Evolutionary conservation across 2,113 vertebrate species (phyloP).

Genomic region (Microtus montanus): DNA sequence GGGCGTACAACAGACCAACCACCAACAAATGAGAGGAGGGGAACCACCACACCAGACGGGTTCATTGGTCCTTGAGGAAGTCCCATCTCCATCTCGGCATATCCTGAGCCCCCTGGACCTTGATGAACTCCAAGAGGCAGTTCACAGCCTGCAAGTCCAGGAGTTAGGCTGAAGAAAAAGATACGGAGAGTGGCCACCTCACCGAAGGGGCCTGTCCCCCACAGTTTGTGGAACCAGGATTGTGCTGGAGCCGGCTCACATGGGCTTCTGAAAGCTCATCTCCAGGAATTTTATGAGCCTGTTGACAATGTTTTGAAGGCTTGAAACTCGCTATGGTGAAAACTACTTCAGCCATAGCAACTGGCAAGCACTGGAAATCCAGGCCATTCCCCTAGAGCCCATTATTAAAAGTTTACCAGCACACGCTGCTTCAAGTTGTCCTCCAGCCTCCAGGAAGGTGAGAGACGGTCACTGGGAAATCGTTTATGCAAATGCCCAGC

Average conservation of each 20-base stretch:
- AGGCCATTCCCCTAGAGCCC: not conserved
- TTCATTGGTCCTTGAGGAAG: not conserved
- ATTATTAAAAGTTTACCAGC: not conserved
- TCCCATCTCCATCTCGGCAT: not conserved
- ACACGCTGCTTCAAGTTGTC: not conserved
- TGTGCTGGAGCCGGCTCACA: not conserved
- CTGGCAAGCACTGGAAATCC: not conserved
- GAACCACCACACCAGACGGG: not conserved
- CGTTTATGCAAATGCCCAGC: not conserved
- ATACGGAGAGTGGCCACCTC: not conserved
- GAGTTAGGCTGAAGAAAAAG: not conserved
- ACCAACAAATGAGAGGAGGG: not conserved
- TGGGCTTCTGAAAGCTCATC: not conserved
- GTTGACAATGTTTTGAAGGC: not conserved
- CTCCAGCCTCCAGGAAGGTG: not conserved
- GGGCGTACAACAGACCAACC: not conserved
- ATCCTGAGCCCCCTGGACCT: not conserved
- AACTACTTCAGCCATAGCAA: constrained; percentile 3
- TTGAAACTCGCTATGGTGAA: not conserved
- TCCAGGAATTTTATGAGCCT: not conserved
- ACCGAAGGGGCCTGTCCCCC: not conserved
- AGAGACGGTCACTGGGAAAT: not conserved
- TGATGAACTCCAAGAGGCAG: not conserved
- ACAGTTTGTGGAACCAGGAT: not conserved
- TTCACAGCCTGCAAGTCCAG: not conserved